phyloP scores from a whole-genome alignment of 2,797 vertebrate genomes.

The Acrossocheilus wenchowensis region DNA sequence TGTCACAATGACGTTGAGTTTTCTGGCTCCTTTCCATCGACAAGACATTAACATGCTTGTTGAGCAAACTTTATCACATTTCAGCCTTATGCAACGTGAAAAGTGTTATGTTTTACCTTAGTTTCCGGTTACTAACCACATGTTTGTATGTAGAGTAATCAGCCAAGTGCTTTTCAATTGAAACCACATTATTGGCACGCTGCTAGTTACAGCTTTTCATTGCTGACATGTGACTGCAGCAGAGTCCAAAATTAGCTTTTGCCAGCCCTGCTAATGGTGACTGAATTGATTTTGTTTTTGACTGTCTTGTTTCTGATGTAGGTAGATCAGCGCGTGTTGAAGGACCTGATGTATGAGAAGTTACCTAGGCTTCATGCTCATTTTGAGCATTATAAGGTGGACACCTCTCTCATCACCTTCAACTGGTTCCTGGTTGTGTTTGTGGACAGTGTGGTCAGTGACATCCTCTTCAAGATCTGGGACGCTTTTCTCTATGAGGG shows the following conservation, averaged over 20 bases:
- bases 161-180: background rate
- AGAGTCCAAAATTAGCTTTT: background rate
- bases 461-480: conserved; percentile 98
- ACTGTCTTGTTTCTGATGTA: conserved; percentile 61
- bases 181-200: conserved; percentile 13
- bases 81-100: background rate
- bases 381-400: conserved; percentile 93
- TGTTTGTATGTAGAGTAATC: background rate
- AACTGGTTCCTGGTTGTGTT: conserved; percentile 99
- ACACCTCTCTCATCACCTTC: conserved; percentile 98
- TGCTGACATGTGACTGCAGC: background rate
- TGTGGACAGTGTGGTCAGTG: conserved; percentile 96
- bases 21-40: background rate
- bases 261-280: background rate
- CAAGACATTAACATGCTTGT: background rate
- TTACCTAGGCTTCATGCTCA: conserved; percentile 90
- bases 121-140: background rate
- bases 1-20: conserved; percentile 1
- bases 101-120: background rate
- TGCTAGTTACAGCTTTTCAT: background rate
- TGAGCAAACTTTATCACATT: background rate
- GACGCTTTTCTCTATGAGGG: conserved; percentile 97
- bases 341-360: conserved; percentile 95
- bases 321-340: conserved; percentile 98
- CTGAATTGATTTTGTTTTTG: background rate